A percentile compares a stretch with the other conserved stretches of the same genome.
These are phyloP conservation scores for Columbina picui DNA, from an alignment of 2,113 vertebrate species.

Conservation along the genomic window DNA sequence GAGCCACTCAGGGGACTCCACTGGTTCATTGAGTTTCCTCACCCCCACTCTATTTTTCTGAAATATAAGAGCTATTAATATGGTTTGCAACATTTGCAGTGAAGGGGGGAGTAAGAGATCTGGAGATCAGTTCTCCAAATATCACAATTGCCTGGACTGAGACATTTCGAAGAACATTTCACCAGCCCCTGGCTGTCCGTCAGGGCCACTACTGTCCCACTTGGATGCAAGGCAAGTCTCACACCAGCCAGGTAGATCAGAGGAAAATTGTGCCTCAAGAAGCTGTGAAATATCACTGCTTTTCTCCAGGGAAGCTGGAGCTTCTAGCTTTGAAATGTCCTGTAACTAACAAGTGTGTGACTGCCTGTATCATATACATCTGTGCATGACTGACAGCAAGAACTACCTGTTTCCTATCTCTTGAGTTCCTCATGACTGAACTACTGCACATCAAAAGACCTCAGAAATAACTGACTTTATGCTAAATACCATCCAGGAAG, in stretches of 20 bases:
- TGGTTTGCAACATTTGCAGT: not conserved
- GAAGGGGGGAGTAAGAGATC: not conserved
- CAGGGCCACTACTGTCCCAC: not conserved
- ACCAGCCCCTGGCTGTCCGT: not conserved
- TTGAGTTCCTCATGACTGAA: not conserved
- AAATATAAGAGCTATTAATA: not conserved
- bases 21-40: not conserved
- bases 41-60: not conserved
- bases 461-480: not conserved
- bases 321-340: not conserved
- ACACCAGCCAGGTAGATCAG: not conserved
- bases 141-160: not conserved
- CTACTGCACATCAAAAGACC: not conserved
- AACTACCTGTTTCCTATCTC: not conserved
- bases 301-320: not conserved
- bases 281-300: not conserved
- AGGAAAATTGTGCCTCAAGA: not conserved
- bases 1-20: not conserved
- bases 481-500: not conserved
- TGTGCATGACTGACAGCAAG: not conserved
- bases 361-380: not conserved
- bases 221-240: not conserved
- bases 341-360: not conserved
- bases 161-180: not conserved
- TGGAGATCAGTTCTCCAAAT: not conserved